Evolutionary conservation across 2,797 vertebrate genomes (phyloP), one percentile per base, ranked within the genome.

Genomic region (Mionectes olivaceus): DNA sequence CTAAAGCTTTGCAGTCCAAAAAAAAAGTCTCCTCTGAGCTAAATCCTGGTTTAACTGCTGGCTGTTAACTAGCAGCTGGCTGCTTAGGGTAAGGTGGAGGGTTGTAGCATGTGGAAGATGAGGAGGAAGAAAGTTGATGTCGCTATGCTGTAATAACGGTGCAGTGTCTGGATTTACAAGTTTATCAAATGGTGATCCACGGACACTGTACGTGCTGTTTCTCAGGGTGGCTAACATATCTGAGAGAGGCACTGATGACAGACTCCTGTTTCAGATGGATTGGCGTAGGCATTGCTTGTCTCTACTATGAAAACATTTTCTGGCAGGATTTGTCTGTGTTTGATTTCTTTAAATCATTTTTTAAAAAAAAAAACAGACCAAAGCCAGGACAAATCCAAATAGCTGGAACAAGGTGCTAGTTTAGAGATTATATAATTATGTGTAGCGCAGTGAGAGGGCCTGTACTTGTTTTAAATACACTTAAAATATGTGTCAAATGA

Each of bases 401-500:
- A 84, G 46, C 79, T 92, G 73, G 57, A 93, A 75, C 32, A 85
- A 90, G 65, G 69, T 93, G 32, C 25, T 87, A 24, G 2, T 89
- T 83, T 77, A 32, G 43, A 89, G 47, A 91, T 73, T 56, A 23
- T 81, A 2, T 90, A 56, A 86, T 88, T 90, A 75, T 81, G 75
- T 87, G 53, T 82, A 88, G 37, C 30, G 22, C 44, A 73, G 49
- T 68, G 47, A 56, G 35, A 52, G 75, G 35, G 43, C 47, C 61
- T 83, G 28, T 89, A 46, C 93, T 94, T 79, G 64, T 85, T 69
- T 87, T 61, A 57, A 85, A 84, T 85, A 55, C 41, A 43, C 32
- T 87, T 84, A 49, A 53, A 95, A 87, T 67, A 43, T 70, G 59
- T 85, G 76, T 75, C 35, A 91, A 90, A 90, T 46, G 4, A 83